Conservation (phyloP, 2,113 vertebrate species). For the Pachycephala philippinensis region DNA sequence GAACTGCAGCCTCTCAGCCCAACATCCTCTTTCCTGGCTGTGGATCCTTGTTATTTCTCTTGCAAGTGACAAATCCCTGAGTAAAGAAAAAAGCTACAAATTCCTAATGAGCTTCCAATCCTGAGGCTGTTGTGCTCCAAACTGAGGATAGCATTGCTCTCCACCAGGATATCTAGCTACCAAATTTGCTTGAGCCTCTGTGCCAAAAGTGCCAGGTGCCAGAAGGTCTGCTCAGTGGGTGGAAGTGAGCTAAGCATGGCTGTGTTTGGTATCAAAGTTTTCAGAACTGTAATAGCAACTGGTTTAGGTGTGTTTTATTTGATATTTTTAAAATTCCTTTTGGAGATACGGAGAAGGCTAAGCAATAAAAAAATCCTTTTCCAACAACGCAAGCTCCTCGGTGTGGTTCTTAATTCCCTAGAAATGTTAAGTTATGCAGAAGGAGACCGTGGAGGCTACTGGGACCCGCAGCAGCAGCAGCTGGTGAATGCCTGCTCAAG, state of each 20-base stretch:
- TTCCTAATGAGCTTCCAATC: neutral
- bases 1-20: neutral
- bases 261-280: neutral
- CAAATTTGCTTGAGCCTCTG: neutral
- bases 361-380: conserved; percentile 50
- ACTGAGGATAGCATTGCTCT: neutral
- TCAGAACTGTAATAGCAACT: neutral
- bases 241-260: neutral
- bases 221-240: neutral
- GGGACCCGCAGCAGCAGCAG: neutral
- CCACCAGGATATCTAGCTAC: neutral
- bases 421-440: neutral
- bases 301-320: neutral
- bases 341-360: neutral
- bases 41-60: neutral
- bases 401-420: neutral
- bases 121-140: neutral
- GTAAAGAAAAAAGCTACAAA: neutral
- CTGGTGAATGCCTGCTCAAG: neutral
- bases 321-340: neutral
- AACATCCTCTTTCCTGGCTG: neutral
- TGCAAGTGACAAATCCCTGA: neutral
- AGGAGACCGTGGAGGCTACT: neutral
- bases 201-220: neutral
- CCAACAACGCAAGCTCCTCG: neutral